phyloP scores from a whole-genome alignment of 2,888 invertebrate genomes.

The Aphodius sticticus region DNA sequence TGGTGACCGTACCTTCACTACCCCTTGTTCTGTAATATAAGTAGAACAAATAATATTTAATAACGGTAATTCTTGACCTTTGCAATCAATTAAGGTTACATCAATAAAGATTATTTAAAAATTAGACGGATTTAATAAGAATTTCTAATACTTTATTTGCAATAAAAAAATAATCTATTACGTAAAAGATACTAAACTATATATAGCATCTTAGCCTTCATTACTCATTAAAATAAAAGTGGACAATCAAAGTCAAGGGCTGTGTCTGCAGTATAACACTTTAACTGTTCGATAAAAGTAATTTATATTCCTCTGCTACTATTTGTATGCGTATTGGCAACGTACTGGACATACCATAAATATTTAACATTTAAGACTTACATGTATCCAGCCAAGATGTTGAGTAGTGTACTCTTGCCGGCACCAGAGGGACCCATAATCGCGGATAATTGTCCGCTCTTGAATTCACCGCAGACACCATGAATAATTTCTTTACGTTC shows the following conservation, averaged over 20 bases:
- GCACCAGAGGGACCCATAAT: conserved; percentile 98
- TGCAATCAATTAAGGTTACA: not conserved
- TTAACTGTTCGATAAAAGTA: too few relatives aligned
- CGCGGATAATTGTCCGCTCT: conserved; percentile 84
- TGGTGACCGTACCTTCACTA: conserved; percentile 53
- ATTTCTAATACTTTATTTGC: too few relatives aligned
- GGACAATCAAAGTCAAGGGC: too few relatives aligned
- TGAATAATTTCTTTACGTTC: conserved; percentile 87
- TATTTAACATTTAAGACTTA: conserved; percentile 47
- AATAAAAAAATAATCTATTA: too few relatives aligned
- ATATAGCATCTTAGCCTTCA: too few relatives aligned
- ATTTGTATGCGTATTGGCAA: too few relatives aligned
- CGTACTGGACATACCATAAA: too few relatives aligned
- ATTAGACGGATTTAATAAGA: too few relatives aligned
- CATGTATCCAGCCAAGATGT: conserved; percentile 90
- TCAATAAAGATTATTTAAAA: not conserved
- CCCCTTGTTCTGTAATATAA: conserved; percentile 53
- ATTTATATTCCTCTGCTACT: too few relatives aligned
- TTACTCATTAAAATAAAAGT: too few relatives aligned
- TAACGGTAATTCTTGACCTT: conserved; percentile 5
- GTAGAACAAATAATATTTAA: not conserved
- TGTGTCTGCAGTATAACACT: too few relatives aligned
- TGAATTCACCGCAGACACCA: conserved; percentile 82
- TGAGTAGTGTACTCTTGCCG: conserved; percentile 90
- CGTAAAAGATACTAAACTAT: too few relatives aligned